Evolutionary conservation across 2,888 invertebrate species (phyloP), one percentile per base, ranked within the genome.

Genomic region (Spilarctia lutea): DNA sequence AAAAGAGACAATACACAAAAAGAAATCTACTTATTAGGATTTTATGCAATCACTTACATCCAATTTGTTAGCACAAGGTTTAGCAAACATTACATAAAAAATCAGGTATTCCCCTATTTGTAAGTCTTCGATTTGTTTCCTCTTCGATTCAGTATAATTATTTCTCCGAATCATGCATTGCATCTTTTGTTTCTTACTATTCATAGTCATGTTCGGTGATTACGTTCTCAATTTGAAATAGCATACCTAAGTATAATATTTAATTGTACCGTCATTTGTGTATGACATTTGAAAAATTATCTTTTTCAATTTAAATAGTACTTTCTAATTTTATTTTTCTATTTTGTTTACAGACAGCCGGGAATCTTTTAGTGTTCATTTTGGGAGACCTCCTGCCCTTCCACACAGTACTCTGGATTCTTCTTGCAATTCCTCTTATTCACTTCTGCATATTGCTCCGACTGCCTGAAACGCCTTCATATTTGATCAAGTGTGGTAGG

Each of bases 381-480:
- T 82, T 96, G 8, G 96, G 96, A 8, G 96, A 96, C 77, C 79
- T 92, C 48, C 88, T 95, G 11, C 90, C 91, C 0, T 96, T 91
- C 87, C 84, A 92, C 77, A 91, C 92, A 0, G 94, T 92, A 2
- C 89, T 96, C 3, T 94, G 96, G 95, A 92, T 95, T 10, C 87
- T 95, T 20, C 90, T 96, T 3, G 94, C 94, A 0, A 91, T 96
- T 4, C 96, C 96, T 0, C 80, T 95, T 56, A 70, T 94, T 10
- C 96, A 96, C 82, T 92, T 95, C 89, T 93, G 92, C 73, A 88
- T 94, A 11, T 80, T 93, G 0, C 88, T 95, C 65, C 83, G 90
- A 30, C 84, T 96, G 74, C 96, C 95, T 0, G 95, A 96, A 75
- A 94, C 95, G 0, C 95, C 95, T 0, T 94, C 94, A 0, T 96